Conservation (phyloP, 2,888 invertebrate species). For the Cosmorhoe ocellata region DNA sequence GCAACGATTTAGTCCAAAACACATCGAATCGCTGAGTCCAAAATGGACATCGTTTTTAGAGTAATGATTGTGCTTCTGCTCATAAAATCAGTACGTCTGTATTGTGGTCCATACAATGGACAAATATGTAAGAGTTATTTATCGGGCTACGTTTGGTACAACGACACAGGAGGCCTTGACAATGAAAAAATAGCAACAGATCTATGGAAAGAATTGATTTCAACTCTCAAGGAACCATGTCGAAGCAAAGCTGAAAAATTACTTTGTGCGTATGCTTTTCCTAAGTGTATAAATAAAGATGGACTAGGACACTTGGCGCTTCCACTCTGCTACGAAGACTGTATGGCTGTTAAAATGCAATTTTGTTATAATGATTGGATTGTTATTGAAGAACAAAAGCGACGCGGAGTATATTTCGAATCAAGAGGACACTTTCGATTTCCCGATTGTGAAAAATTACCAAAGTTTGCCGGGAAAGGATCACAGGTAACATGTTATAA, state of each 20-base stretch:
- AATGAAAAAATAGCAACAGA: constrained; percentile 93
- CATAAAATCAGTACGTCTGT: constrained; percentile 82
- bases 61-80: constrained; percentile 64
- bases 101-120: constrained; percentile 94
- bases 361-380: constrained; percentile 98
- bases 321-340: constrained; percentile 96
- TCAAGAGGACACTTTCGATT: constrained; percentile 93
- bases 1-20: constrained; percentile 56
- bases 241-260: constrained; percentile 94
- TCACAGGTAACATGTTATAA: constrained; percentile 89
- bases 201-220: constrained; percentile 93
- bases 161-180: constrained; percentile 87
- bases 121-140: constrained; percentile 89
- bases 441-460: constrained; percentile 92
- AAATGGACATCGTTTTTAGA: constrained; percentile 63
- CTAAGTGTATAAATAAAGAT: constrained; percentile 88
- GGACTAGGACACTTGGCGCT: constrained; percentile 85
- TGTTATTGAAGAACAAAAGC: constrained; percentile 93
- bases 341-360: constrained; percentile 93
- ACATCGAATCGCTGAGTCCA: constrained; percentile 57
- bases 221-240: constrained; percentile 90
- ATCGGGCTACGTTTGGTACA: constrained; percentile 89
- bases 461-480: constrained; percentile 85
- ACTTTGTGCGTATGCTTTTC: constrained; percentile 96
- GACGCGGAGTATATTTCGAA: constrained; percentile 88